These are phyloP conservation scores for Camponotus vicinus DNA, from an alignment of 1,140 invertebrate species.

Conservation along the genomic window DNA sequence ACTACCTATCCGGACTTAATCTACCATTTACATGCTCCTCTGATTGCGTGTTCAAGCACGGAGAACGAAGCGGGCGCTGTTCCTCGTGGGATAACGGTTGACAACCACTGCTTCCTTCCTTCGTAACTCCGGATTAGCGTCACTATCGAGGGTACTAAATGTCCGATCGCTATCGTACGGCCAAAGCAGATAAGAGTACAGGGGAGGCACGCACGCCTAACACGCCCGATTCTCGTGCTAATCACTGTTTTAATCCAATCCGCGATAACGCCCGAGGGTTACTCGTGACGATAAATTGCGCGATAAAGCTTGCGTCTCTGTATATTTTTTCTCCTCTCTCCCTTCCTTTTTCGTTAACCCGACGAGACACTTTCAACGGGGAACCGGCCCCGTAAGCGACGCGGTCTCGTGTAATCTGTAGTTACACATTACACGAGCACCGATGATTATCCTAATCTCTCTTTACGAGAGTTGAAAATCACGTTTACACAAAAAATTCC, in stretches of 20 bases:
- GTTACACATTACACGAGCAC: conserved; percentile 58
- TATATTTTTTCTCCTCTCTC: conserved; percentile 16
- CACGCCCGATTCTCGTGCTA: conserved; percentile 77
- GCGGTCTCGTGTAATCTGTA: conserved; percentile 44
- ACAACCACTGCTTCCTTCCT: conserved; percentile 77
- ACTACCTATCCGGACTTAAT: conserved; percentile 58
- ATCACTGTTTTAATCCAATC: conserved; percentile 81
- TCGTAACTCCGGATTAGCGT: conserved; percentile 79
- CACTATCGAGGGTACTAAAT: conserved; percentile 81
- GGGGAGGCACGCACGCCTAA: conserved; percentile 77
- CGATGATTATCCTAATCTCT: conserved; percentile 54
- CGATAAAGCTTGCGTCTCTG: conserved; percentile 67
- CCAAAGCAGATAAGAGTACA: conserved; percentile 75
- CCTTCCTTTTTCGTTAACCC: conserved; percentile 35
- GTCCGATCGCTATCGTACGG: conserved; percentile 78
- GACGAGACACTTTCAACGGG: conserved; percentile 62
- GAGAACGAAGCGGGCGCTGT: conserved; percentile 61
- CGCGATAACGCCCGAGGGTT: conserved; percentile 75
- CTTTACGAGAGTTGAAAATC: conserved; percentile 47
- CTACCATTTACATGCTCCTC: conserved; percentile 74
- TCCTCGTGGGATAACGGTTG: conserved; percentile 72
- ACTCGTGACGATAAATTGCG: conserved; percentile 76
- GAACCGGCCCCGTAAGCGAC: conserved; percentile 39
- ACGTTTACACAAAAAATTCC: conserved; percentile 44
- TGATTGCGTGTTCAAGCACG: conserved; percentile 70